phyloP scores from a whole-genome alignment of 1,140 invertebrate species.

The Drosophila novamexicana region DNA sequence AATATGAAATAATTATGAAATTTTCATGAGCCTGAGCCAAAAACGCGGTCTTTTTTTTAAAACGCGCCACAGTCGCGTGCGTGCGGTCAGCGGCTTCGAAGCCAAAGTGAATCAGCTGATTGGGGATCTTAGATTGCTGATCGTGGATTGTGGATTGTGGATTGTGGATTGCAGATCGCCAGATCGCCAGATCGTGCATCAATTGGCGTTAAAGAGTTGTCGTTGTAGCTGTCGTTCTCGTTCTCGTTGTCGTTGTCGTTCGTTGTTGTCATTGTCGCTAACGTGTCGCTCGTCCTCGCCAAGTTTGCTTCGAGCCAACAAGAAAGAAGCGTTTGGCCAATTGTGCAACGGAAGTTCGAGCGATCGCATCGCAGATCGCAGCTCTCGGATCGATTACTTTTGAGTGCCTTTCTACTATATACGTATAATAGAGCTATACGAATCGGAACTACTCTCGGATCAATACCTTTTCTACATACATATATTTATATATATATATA shows the following conservation, averaged over 20 bases:
- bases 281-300: slow-evolving; percentile 35
- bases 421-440: slow-evolving; percentile 4
- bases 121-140: neutral
- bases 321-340: slow-evolving; percentile 52
- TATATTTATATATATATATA: slow-evolving; percentile 2
- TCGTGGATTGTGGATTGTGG: neutral
- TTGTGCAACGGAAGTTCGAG: slow-evolving; percentile 78
- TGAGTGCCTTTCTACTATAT: neutral
- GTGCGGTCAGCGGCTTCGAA: slow-evolving; percentile 17
- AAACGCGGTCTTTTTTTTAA: slow-evolving; percentile 12
- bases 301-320: slow-evolving; percentile 46
- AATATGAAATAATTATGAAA: slow-evolving; percentile 16
- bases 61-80: slow-evolving; percentile 31
- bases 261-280: slow-evolving; percentile 15
- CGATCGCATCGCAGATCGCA: slow-evolving; percentile 53
- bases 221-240: slow-evolving; percentile 15
- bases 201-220: slow-evolving; percentile 6
- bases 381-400: slow-evolving; percentile 14
- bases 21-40: slow-evolving; percentile 18
- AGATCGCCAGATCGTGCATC: slow-evolving; percentile 14
- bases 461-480: neutral
- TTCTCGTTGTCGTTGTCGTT: slow-evolving; percentile 26
- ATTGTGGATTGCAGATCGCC: neutral
- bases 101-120: slow-evolving; percentile 7
- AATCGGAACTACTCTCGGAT: neutral